Evolutionary conservation across 2,888 invertebrate species (phyloP).

Genomic region (Eupelmus urozonus): DNA sequence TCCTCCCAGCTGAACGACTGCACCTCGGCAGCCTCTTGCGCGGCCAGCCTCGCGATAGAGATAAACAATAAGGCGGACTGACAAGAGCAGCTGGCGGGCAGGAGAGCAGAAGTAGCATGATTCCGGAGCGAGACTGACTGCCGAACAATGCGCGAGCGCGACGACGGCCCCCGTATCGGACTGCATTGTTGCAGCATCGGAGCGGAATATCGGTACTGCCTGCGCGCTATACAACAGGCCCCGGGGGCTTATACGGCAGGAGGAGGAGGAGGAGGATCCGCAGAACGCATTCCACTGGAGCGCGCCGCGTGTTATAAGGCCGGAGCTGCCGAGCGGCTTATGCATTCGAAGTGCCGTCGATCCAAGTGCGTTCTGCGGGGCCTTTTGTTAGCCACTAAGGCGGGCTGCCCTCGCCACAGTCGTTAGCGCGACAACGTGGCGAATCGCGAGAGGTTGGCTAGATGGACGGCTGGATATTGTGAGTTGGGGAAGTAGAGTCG

Average conservation of each 20-base stretch:
- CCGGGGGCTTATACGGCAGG: background rate
- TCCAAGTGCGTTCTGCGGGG: too few relatives aligned
- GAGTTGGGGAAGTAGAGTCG: too few relatives aligned
- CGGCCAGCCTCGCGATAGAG: too few relatives aligned
- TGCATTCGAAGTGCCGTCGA: too few relatives aligned
- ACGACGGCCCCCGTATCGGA: constrained; percentile 45
- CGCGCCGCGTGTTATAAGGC: background rate
- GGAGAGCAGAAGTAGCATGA: constrained; percentile 19
- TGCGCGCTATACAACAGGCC: background rate
- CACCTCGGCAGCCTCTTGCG: too few relatives aligned
- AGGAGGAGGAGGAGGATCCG: background rate
- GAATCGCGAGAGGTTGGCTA: too few relatives aligned
- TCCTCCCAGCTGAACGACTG: too few relatives aligned
- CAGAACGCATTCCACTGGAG: constrained; percentile 17
- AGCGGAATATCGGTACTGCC: constrained; percentile 50
- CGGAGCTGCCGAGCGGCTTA: background rate
- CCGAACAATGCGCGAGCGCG: constrained; percentile 49
- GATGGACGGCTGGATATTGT: too few relatives aligned
- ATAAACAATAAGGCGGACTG: constrained; percentile 41
- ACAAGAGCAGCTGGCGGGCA: constrained; percentile 13
- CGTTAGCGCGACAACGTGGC: too few relatives aligned
- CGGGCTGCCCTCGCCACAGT: too few relatives aligned
- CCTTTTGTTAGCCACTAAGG: too few relatives aligned
- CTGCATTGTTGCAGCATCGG: constrained; percentile 59
- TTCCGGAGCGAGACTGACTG: constrained; percentile 53